These are phyloP conservation scores for Mylabris sibirica DNA, from an alignment of 2,888 invertebrate genomes.

Conservation along the genomic window DNA sequence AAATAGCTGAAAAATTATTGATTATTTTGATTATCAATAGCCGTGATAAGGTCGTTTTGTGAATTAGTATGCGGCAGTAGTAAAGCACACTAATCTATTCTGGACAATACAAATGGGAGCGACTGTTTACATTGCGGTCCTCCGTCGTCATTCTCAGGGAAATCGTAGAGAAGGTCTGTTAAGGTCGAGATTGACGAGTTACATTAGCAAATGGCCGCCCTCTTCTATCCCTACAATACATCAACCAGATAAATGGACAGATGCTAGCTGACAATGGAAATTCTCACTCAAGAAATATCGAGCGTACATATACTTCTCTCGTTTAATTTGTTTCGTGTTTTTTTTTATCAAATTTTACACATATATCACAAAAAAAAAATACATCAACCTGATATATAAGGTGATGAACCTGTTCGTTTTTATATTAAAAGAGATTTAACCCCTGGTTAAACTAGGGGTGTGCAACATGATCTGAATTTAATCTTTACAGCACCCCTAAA, in stretches of 20 bases:
- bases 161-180: constrained; percentile 24
- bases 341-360: constrained; percentile 6
- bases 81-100: constrained; percentile 46
- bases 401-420: constrained; percentile 9
- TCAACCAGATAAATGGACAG: constrained; percentile 45
- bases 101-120: constrained; percentile 49
- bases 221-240: constrained; percentile 30
- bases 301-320: constrained; percentile 13
- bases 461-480: constrained; percentile 30
- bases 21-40: background rate
- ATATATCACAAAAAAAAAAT: background rate
- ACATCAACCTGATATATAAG: constrained; percentile 18
- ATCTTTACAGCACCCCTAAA: constrained; percentile 24
- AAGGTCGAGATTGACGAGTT: constrained; percentile 57
- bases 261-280: constrained; percentile 55
- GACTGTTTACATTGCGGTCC: constrained; percentile 50
- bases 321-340: constrained; percentile 17
- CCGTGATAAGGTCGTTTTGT: constrained; percentile 2
- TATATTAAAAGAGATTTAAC: constrained; percentile 22
- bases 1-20: background rate
- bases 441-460: constrained; percentile 20
- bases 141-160: constrained; percentile 28
- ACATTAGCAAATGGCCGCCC: constrained; percentile 59
- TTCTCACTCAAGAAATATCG: constrained; percentile 47
- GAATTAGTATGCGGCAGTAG: constrained; percentile 45